Percentiles rank a stretch among this genome's conserved stretches.
Evolutionary conservation across 1,140 invertebrate species (phyloP).

Genomic region (Nasonia giraulti): DNA sequence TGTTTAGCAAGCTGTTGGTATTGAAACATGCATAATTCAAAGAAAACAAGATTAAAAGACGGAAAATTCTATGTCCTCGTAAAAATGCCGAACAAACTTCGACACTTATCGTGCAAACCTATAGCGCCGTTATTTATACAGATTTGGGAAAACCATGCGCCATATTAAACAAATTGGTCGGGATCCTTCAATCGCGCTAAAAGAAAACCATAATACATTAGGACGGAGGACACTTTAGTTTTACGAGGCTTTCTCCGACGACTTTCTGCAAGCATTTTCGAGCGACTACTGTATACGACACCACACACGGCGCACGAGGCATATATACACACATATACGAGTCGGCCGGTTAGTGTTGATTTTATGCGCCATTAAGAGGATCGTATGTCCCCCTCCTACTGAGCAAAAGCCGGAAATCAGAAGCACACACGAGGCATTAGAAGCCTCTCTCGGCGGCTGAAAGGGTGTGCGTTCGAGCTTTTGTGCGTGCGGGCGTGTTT

Average conservation of each 20-base stretch:
- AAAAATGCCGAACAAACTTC: too few species aligned
- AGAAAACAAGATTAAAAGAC: too few species aligned
- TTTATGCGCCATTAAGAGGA: constrained; percentile 67
- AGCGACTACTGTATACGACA: background rate
- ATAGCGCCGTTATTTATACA: too few species aligned
- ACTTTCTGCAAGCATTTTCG: background rate
- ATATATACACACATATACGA: background rate
- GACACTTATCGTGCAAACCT: too few species aligned
- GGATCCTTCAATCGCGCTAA: constrained; percentile 11
- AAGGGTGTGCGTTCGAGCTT: constrained; percentile 40
- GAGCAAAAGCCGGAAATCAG: constrained; percentile 61
- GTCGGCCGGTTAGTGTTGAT: constrained; percentile 57
- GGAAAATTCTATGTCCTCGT: too few species aligned
- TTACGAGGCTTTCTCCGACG: background rate
- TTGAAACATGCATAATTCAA: too few species aligned
- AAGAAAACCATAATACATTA: constrained; percentile 9
- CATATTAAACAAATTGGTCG: constrained; percentile 18
- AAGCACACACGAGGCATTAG: constrained; percentile 58
- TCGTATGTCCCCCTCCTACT: constrained; percentile 59
- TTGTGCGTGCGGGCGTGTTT: background rate
- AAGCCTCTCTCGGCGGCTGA: constrained; percentile 35
- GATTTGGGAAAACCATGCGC: background rate
- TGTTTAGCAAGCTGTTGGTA: too few species aligned
- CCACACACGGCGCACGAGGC: background rate
- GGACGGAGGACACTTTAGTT: background rate